A percentile compares a stretch with the other conserved stretches of the same genome.
Conservation (phyloP, 1,140 invertebrate genomes). For the Brachionus angularis region DNA sequence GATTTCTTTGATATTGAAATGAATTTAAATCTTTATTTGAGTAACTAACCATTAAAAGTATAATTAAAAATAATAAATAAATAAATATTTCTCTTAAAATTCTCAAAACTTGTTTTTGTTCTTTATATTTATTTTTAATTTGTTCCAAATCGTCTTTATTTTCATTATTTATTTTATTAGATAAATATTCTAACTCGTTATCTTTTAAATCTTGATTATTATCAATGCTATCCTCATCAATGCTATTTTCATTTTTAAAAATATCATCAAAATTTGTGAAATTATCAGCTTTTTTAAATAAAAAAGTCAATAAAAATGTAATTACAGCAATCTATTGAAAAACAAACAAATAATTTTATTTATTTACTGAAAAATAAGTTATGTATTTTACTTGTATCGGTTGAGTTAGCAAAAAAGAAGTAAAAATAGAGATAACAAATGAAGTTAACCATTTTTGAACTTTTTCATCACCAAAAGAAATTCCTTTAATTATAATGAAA, state of each 20-base stretch:
- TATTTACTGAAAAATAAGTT: conserved; percentile 60
- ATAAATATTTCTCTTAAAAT: no score
- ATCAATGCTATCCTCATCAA: no score
- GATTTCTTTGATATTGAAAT: neutral
- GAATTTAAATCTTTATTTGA: neutral
- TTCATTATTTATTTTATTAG: neutral
- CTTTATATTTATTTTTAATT: neutral
- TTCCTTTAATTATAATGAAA: conserved; percentile 62
- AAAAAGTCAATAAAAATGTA: neutral
- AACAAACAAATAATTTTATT: conserved; percentile 59
- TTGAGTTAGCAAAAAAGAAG: conserved; percentile 62
- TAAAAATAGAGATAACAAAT: conserved; percentile 61
- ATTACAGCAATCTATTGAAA: conserved; percentile 50
- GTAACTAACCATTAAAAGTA: neutral
- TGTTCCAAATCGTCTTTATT: neutral
- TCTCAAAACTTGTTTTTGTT: neutral
- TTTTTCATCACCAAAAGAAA: conserved; percentile 62
- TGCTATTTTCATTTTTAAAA: no score
- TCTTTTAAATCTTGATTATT: no score
- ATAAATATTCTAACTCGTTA: neutral
- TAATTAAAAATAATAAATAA: neutral
- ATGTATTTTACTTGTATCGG: conserved; percentile 61
- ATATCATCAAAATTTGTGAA: conserved; percentile 10
- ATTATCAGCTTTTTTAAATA: neutral
- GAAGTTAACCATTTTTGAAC: conserved; percentile 63